Evolutionary conservation across 1,140 invertebrate species (phyloP), one percentile per base, ranked within the genome.

Genomic region (Himalopsyche phryganea): DNA sequence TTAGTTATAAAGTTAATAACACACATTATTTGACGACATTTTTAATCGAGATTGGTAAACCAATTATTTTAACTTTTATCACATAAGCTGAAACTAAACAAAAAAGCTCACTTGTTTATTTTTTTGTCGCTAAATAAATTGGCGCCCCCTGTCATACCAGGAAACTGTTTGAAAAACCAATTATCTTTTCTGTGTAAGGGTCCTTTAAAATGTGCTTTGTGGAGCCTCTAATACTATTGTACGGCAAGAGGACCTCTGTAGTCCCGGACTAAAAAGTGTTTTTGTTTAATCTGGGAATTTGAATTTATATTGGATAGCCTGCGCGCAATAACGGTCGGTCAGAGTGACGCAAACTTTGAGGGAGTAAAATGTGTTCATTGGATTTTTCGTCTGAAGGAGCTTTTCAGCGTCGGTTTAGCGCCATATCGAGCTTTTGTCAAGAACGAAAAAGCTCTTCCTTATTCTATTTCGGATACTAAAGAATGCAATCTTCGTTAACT

Each of bases 201-300:
- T 45, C 45, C 50, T 53, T 23, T 38, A 50, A 53, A 60, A 19
- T 36, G 48, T 36, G 13, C 28, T 36, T 13, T 40, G 15, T 5
- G 38, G 38, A 5, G 38, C 15, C n/a, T 40, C 15, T 40, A n/a
- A 40, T 13, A 13, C 15, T 15, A 40, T 15, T 40, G 15, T 40
- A 40, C 38, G n/a, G 38, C 11, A 15, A 5, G 4, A 13, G 38
- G n/a, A 40, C 11, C 11, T 40, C 38, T 45, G 10, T 45, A 19
- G 18, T 45, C 42, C 42, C 4, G 18, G 41, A 52, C 50, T 52
- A 41, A 52, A 52, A 52, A 52, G 50, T 54, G 58, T 55, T 60
- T 52, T 60, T 60, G 58, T 60, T 55, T 60, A 60, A 60, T 60
- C 58, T 51, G 38, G 38, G 38, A 60, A 60, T 60, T 60, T 54